Evolutionary conservation across 2,888 invertebrate genomes (phyloP).

Genomic region (Xestobium rufovillosum): DNA sequence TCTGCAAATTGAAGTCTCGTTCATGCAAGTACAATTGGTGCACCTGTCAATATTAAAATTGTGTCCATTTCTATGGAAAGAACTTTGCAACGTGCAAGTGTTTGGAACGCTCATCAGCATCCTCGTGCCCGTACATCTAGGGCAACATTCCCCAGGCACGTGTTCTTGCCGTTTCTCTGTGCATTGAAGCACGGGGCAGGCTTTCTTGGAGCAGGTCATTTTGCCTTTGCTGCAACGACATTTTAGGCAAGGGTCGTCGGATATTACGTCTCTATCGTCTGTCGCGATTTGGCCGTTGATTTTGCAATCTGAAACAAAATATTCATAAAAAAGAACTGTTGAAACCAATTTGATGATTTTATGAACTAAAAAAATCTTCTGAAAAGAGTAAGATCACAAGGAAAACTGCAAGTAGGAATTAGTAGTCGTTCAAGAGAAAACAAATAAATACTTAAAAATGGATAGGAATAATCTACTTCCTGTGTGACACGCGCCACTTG

Average conservation of each 20-base stretch:
- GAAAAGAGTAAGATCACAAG: too few species aligned
- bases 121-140: conserved; percentile 43
- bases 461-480: too few species aligned
- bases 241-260: conserved; percentile 81
- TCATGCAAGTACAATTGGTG: conserved; percentile 75
- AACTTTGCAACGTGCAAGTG: conserved; percentile 47
- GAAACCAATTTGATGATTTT: too few species aligned
- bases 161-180: conserved; percentile 59
- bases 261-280: conserved; percentile 67
- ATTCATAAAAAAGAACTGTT: too few species aligned
- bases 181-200: conserved; percentile 86
- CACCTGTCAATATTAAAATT: conserved; percentile 55
- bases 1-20: conserved; percentile 72
- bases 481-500: too few species aligned
- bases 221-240: conserved; percentile 66
- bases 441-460: too few species aligned
- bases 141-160: conserved; percentile 75
- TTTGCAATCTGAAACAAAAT: conserved; percentile 36
- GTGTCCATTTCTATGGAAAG: conserved; percentile 28
- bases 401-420: too few species aligned
- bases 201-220: conserved; percentile 73
- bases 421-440: too few species aligned
- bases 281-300: conserved; percentile 77
- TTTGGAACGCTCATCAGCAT: conserved; percentile 40
- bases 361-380: too few species aligned